A percentile compares a stretch with the other conserved stretches of the same genome.
These are phyloP conservation scores for Tribolium madens DNA, from an alignment of 1,140 invertebrate genomes.

Conservation along the genomic window DNA sequence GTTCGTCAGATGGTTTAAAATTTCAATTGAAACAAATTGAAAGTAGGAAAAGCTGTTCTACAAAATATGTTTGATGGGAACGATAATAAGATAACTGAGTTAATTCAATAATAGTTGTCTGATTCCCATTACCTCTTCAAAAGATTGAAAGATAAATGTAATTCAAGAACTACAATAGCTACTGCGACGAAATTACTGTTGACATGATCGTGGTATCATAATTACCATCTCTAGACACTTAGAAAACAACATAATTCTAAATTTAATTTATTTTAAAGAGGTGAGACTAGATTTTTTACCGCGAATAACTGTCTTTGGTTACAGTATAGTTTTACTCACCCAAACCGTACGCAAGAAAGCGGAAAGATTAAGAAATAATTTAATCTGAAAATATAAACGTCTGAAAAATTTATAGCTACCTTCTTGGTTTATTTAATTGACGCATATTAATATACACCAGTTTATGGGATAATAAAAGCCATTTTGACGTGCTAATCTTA, in stretches of 20 bases:
- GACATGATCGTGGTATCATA: constrained; percentile 6
- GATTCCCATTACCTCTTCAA: not conserved
- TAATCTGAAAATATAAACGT: constrained; percentile 9
- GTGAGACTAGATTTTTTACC: not conserved
- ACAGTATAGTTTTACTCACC: not conserved
- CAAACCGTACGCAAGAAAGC: constrained; percentile 5
- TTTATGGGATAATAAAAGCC: constrained; percentile 6
- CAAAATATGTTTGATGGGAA: not conserved
- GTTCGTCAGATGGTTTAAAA: not conserved
- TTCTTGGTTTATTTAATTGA: not conserved
- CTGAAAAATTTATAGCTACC: not conserved
- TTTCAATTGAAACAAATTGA: not conserved
- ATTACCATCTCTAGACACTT: constrained; percentile 6
- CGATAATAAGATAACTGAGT: not conserved
- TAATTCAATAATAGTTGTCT: not conserved
- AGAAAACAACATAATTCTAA: not conserved
- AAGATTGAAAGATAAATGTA: not conserved
- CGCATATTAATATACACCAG: not conserved
- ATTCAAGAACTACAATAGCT: not conserved
- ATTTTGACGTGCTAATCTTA: not conserved
- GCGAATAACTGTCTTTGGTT: not conserved
- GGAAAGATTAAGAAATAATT: not conserved
- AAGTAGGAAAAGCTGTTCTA: not conserved
- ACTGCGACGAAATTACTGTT: not conserved
- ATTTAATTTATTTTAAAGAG: not conserved